A percentile compares a stretch with the other conserved stretches of the same genome.
phyloP scores from a whole-genome alignment of 2,888 invertebrate genomes.

The Uloborus plumipes region DNA sequence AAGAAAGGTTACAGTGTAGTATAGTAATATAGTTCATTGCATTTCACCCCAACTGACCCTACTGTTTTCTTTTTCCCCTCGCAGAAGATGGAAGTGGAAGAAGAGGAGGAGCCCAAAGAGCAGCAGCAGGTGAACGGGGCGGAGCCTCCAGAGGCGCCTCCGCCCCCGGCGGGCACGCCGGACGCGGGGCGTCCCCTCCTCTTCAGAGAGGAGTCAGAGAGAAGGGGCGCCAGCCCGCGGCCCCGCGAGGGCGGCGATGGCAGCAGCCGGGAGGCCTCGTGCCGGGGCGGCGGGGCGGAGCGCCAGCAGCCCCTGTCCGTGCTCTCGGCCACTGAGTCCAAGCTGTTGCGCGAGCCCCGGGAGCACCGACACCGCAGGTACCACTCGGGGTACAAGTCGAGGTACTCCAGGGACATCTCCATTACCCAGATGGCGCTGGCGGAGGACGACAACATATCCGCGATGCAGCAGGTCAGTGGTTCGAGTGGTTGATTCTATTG shows the following conservation, averaged over 20 bases:
- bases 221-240: conserved; percentile 38
- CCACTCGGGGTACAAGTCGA: conserved; percentile 64
- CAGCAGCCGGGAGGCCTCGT: conserved; percentile 44
- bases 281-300: conserved; percentile 2
- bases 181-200: conserved; percentile 16
- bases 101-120: conserved; percentile 57
- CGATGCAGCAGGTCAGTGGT: conserved; percentile 84
- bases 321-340: conserved; percentile 65
- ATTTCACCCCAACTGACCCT: neutral
- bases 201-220: conserved; percentile 36
- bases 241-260: conserved; percentile 44
- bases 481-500: no score
- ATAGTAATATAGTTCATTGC: no score
- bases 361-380: conserved; percentile 66
- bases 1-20: no score
- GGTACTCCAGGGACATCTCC: conserved; percentile 79
- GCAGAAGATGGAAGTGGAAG: conserved; percentile 64
- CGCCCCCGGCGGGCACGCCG: conserved; percentile 17
- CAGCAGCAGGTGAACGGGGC: conserved; percentile 14
- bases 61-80: conserved; percentile 14
- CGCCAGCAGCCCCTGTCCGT: conserved; percentile 52
- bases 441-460: conserved; percentile 92
- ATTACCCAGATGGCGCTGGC: conserved; percentile 91
- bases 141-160: conserved; percentile 22
- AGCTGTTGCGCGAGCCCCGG: conserved; percentile 60